Percentiles rank a stretch among this genome's conserved stretches.
phyloP scores from a whole-genome alignment of 2,113 vertebrate species.

The Rafetus swinhoei region DNA sequence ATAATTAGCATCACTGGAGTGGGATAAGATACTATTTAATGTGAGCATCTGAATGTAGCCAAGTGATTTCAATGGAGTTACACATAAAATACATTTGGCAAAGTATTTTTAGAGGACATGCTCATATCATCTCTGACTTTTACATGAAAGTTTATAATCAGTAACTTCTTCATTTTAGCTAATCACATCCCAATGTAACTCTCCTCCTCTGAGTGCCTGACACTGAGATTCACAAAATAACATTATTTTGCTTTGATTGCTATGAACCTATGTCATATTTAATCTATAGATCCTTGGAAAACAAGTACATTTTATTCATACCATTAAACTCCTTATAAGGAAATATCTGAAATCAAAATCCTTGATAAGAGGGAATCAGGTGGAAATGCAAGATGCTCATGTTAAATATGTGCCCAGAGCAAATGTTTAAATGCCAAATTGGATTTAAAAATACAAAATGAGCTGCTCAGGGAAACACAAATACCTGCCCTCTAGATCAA shows the following conservation, averaged over 20 bases:
- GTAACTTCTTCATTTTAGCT: background rate
- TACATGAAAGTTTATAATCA: background rate
- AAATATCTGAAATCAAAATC: background rate
- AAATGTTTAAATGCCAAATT: background rate
- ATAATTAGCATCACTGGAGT: background rate
- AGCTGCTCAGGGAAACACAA: conserved; percentile 40
- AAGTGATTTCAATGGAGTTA: background rate
- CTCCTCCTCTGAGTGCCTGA: background rate
- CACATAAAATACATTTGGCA: background rate
- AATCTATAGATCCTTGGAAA: accelerated
- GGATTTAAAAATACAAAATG: conserved; percentile 40
- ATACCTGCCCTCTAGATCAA: background rate
- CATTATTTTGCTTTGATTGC: background rate
- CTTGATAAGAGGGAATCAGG: background rate
- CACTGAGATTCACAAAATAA: background rate
- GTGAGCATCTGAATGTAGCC: background rate
- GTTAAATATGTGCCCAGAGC: background rate
- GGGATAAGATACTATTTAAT: background rate
- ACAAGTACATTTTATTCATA: accelerated
- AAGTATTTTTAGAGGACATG: background rate
- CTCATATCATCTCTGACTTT: background rate
- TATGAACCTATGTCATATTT: background rate
- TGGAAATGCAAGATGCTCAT: background rate
- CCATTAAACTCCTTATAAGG: background rate
- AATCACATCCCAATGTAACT: background rate